phyloP scores from a whole-genome alignment of 2,113 vertebrate species.

The Desmodus rotundus region DNA sequence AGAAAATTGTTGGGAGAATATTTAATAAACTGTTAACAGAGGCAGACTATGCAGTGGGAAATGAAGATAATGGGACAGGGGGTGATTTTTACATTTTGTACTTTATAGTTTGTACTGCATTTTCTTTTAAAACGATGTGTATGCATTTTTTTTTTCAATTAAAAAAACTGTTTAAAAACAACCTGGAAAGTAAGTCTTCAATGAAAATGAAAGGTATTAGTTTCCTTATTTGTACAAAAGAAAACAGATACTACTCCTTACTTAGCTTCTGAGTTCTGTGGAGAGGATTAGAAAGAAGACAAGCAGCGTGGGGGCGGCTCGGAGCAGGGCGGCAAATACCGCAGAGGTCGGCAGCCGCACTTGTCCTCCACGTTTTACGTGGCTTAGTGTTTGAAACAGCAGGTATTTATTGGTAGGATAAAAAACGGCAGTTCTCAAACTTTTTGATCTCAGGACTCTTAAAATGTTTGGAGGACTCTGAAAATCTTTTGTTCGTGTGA shows the following conservation, averaged over 20 bases:
- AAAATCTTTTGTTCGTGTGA: not conserved
- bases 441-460: not conserved
- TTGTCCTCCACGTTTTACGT: not conserved
- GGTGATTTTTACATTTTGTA: not conserved
- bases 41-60: not conserved
- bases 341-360: not conserved
- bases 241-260: not conserved
- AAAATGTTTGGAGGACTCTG: not conserved
- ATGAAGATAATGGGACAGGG: not conserved
- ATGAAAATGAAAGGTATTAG: not conserved
- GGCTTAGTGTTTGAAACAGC: not conserved
- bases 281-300: not conserved
- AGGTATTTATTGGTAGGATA: not conserved
- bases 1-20: not conserved
- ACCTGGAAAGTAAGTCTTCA: not conserved
- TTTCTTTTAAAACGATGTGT: not conserved
- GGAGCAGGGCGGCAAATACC: not conserved
- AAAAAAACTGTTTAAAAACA: not conserved
- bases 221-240: not conserved
- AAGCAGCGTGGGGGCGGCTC: not conserved
- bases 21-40: conserved; percentile 31
- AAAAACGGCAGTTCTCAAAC: not conserved
- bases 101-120: not conserved
- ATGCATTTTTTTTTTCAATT: not conserved
- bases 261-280: not conserved